phyloP scores from a whole-genome alignment of 2,797 vertebrate species.

The Arrhamphus sclerolepis region DNA sequence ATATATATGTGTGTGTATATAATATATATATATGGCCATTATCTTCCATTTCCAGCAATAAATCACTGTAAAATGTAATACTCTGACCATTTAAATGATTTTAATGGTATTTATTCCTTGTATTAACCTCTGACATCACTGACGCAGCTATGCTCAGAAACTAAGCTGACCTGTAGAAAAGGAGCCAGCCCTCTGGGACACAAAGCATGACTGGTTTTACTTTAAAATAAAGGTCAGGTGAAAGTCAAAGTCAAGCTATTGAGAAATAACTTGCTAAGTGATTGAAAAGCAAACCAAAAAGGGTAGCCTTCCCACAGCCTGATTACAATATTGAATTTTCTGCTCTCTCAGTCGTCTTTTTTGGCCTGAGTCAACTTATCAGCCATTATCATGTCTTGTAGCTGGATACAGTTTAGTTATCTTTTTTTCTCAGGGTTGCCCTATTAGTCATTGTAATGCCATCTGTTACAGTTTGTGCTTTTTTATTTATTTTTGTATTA shows the following conservation, averaged over 20 bases:
- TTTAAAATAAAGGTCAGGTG: slow-evolving; percentile 39
- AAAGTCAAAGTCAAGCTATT: slow-evolving; percentile 51
- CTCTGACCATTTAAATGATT: not conserved
- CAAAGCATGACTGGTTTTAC: slow-evolving; percentile 28
- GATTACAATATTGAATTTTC: slow-evolving; percentile 50
- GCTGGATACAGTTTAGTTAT: slow-evolving; percentile 36
- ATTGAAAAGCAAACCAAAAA: slow-evolving; percentile 55
- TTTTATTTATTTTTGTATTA: slow-evolving; percentile 15
- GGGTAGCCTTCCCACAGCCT: slow-evolving; percentile 24
- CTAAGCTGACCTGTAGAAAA: slow-evolving; percentile 25
- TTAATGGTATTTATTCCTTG: not conserved
- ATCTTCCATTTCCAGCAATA: too few species aligned
- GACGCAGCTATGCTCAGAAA: slow-evolving; percentile 3
- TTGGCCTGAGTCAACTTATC: slow-evolving; percentile 5
- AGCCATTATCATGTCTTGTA: slow-evolving; percentile 37
- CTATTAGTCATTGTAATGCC: slow-evolving; percentile 12
- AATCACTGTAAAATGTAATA: too few species aligned
- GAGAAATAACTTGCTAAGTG: slow-evolving; percentile 46
- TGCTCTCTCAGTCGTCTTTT: slow-evolving; percentile 35
- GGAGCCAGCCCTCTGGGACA: slow-evolving; percentile 14
- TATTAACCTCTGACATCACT: slow-evolving; percentile 6
- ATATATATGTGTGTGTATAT: too few species aligned
- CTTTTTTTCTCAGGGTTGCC: slow-evolving; percentile 24
- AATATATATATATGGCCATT: too few species aligned
- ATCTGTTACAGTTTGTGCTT: not conserved